Base-by-base conservation (phyloP, 2,797 vertebrate genomes). In the Hippopotamyrus pictus region DNA sequence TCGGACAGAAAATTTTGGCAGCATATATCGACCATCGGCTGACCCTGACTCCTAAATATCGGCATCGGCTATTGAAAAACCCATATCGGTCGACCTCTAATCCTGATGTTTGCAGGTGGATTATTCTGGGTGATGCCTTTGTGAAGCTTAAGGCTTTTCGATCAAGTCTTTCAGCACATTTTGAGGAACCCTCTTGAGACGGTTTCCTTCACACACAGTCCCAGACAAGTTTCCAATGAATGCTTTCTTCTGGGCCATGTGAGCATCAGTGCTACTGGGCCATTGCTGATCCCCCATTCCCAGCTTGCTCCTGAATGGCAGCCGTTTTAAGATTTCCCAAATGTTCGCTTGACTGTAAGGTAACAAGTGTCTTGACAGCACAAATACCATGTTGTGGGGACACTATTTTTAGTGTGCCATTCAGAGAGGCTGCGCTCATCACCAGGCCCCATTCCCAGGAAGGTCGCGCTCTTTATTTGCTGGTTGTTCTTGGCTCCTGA, bases 401-500 rank as follows among this genome's bases (percentile, higher is more conserved):
- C 91, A 93, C 94, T 96, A 96, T 96, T 96, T 96, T 95, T 92
- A 93, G 95, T 91, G 92, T n/a, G 25, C 96, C 95, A 95, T 94
- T 95, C 93, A 93, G 92, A 95, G 94, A 37, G 92, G 95, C 92
- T 90, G 93, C 94, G 94, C 94, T 94, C 94, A 94, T 95, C 95
- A 93, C 91, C 90, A 94, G 92, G 93, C 94, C 91, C 90, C 2
- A 22, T 96, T 96, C 95, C 96, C 95, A 95, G 93, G 95, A 95
- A 48, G 41, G 44, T 7, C 3, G 0, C 2, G 7, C 48, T 76
- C 33, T 51, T 82, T 76, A 25, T 88, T 37, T 88, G 7, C 46
- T 79, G 2, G 22, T 73, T 29, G 44, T 76, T 88, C 44, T 88
- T 54, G 84, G 84, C 84, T 33, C 25, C 11, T 14, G 50, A 86